Evolutionary conservation across 1,140 invertebrate species (phyloP), one percentile per base, ranked within the genome.

Genomic region (Macrosteles quadrilineatus): DNA sequence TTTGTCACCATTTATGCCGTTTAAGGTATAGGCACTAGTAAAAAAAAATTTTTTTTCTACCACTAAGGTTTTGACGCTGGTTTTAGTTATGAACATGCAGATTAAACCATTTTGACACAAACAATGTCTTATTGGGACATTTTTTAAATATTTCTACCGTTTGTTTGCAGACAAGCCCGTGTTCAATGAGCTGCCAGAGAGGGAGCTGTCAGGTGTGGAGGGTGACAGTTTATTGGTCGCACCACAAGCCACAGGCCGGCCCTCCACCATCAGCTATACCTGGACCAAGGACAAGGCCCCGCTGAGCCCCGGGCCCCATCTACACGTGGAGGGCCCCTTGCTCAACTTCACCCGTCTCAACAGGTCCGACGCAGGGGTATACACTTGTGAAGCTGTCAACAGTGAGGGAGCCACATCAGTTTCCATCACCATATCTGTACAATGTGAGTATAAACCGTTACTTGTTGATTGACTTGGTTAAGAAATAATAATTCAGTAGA

Each of bases 371-470:
- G 88, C 91, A 2, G 97, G 96, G 0, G 86, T 90, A 32, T 99
- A 98, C 79, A 88, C 88, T 12, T 90, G 94, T 73, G 90, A 95
- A 74, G 96, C 95, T 12, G 84, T 87, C 63, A 99, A 99, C 81
- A 88, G 87, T 12, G 92, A 97, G 80, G 97, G 97, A 25, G 86
- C 88, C n/a, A 88, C 90, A 0, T 85, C 85, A 55, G 86, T 91
- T 43, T 91, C 91, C 73, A 87, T 98, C 68, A 90, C 90, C 50
- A 83, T 98, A 43, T 90, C 91, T 74, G 95, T 98, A 6, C 90
- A 95, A 83, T 98, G 96, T 97, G 87, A 95, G 93, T 66, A 27
- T 59, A 36, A n/a, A n/a, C n/a, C n/a, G n/a, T n/a, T n/a, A n/a
- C n/a, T n/a, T n/a, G n/a, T n/a, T n/a, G n/a, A n/a, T n/a, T n/a